Base-by-base conservation (phyloP, 37 sponge, comb jelly and placozoan species). In the Chondrilla cf. caribensis region DNA sequence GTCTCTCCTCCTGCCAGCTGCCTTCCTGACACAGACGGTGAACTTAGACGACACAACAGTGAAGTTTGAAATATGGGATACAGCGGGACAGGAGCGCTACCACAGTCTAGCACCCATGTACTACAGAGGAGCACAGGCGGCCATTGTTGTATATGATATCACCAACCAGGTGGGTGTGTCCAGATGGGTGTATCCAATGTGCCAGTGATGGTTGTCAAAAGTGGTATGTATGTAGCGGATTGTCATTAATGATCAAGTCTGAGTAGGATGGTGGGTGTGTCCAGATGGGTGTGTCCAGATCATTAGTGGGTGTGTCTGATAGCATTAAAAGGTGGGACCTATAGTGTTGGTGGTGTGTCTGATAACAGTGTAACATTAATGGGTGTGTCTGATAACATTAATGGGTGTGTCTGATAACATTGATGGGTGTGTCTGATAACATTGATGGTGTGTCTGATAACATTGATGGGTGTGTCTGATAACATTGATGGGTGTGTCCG, bases 1-100 rank as follows among this genome's bases (percentile, higher is more conserved):
- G n/a, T n/a, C n/a, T n/a, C n/a, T n/a, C n/a, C n/a, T n/a, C n/a
- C n/a, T n/a, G n/a, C n/a, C 75, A 97, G 99, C 99, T 80, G 99
- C 99, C 38, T 99, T 99, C 75, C 87, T 99, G 73, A 99, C 99
- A 41, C 99, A 99, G 79, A 99, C 99, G 31, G 99, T 99, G 1
- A 92, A 92, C 54, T 75, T 96, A 22, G 99, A 99, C 58, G 99
- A 96, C 60, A 93, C 94, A 35, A 99, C 99, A 0, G 99, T 99
- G 19, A 99, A 99, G 81, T 99, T 99, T 86, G 99, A 99, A 75
- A 99, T 99, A n/a, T 99, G 99, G 99, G 99, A 99, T 83, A 99
- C 99, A 59, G 99, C 99, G 36, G 99, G 99, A 0, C 93, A 94
- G 83, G 97, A 97, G 81, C 72, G 99, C 38, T 99, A 96, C 71